Evolutionary conservation across 2,888 invertebrate species (phyloP), one percentile per base, ranked within the genome.

Genomic region (Tetramorium bicarinatum): DNA sequence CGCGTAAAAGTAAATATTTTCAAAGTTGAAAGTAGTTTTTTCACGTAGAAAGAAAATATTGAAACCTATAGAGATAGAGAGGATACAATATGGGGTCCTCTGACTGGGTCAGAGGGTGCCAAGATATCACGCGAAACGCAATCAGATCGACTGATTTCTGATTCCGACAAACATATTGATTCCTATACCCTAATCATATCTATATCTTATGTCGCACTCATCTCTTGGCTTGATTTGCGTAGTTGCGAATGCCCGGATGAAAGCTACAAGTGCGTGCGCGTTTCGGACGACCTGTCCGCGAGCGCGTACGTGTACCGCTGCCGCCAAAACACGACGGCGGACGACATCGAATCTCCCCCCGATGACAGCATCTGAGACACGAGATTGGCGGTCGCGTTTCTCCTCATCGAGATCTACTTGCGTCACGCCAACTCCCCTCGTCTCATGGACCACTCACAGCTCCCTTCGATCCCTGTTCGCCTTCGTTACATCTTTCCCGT

Each of bases 291-390:
- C 89, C 93, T 96, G 25, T 96, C 96, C 18, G 95, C 96, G 44
- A 95, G 95, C 69, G 96, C 96, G 1, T 96, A 95, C 91, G 96
- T 96, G 0, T 96, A 96, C 93, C 95, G 95, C 67, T 96, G 96
- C 93, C 95, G 94, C 89, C 92, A 92, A 66, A 94, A 94, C 66
- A 90, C 91, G 69, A 94, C 93, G 54, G 86, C 83, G 76, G 90
- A 91, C 0, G 93, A 93, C 87, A 92, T 93, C 79, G 91, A 92
- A 61, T 47, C 34, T 18, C 25, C 21, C 15, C 3, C 18, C 18
- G 21, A 49, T 0, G 79, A 80, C 13, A 11, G 38, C 18, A 47
- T 38, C 38, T 80, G 79, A 71, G 67, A 54, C 29, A 34, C 52
- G 52, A 77, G 29, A 9, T 44, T 25, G 41, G 9, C 41, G 47